Percentiles rank a stretch among this genome's conserved stretches.
Conservation (phyloP, 1,140 invertebrate genomes). For the Euura lappo region DNA sequence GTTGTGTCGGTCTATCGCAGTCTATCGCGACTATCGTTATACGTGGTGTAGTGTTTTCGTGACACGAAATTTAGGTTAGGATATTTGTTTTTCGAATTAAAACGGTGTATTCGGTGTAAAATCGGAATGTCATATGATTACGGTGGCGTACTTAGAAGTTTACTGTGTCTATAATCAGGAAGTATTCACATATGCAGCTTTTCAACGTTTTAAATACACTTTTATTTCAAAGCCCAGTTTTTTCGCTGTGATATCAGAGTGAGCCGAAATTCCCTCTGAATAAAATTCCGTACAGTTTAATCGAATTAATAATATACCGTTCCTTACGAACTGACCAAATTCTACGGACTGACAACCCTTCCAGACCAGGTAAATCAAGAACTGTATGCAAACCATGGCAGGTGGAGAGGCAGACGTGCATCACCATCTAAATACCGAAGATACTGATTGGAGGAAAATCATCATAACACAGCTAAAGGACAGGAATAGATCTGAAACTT, state of each 20-base stretch:
- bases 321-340: too few relatives aligned
- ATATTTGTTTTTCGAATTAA: constrained; percentile 42
- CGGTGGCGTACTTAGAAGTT: constrained; percentile 20
- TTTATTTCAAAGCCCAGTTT: not conserved
- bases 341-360: too few relatives aligned
- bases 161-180: not conserved
- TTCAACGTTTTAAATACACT: not conserved
- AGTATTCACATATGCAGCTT: not conserved
- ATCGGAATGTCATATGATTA: constrained; percentile 42
- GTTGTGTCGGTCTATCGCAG: too few relatives aligned
- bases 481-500: constrained; percentile 64
- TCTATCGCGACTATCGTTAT: too few relatives aligned
- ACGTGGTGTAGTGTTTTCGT: constrained; percentile 42
- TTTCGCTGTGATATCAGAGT: too few relatives aligned
- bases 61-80: constrained; percentile 44
- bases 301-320: too few relatives aligned
- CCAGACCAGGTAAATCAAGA: too few relatives aligned
- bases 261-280: too few relatives aligned
- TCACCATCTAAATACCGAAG: constrained; percentile 37
- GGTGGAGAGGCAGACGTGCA: constrained; percentile 34
- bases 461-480: constrained; percentile 64
- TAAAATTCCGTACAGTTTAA: too few relatives aligned
- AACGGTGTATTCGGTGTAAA: constrained; percentile 33
- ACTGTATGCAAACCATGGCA: constrained; percentile 33
- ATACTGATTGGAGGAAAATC: constrained; percentile 63